A percentile compares a stretch with the other conserved stretches of the same genome.
These are phyloP conservation scores for Mycalesis mineus DNA, from an alignment of 2,888 invertebrate genomes.

Conservation along the genomic window DNA sequence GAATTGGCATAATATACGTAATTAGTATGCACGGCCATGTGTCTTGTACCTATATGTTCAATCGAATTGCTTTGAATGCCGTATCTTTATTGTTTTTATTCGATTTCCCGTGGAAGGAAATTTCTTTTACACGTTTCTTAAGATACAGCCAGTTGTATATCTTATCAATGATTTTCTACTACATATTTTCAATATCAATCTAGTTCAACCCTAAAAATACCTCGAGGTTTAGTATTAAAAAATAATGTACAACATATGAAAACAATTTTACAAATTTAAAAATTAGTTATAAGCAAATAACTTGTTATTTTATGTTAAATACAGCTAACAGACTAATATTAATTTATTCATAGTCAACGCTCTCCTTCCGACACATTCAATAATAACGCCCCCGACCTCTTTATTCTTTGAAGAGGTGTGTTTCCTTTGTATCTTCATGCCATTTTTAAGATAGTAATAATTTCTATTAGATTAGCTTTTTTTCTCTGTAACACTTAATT, in stretches of 20 bases:
- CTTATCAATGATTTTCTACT: too few relatives aligned
- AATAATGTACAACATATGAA: too few relatives aligned
- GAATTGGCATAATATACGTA: conserved; percentile 22
- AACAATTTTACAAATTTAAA: too few relatives aligned
- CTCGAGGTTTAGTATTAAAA: too few relatives aligned
- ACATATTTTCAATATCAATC: too few relatives aligned
- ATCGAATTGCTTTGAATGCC: neutral
- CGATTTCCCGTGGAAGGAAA: too few relatives aligned
- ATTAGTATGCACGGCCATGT: conserved; percentile 21
- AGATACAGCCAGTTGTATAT: too few relatives aligned
- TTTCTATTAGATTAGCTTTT: neutral
- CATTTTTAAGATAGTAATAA: neutral
- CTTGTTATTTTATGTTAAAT: too few relatives aligned
- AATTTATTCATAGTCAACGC: neutral
- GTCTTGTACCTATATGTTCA: conserved; percentile 5
- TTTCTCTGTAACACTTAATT: too few relatives aligned
- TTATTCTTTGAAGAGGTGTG: neutral
- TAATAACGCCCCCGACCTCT: neutral
- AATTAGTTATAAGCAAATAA: too few relatives aligned
- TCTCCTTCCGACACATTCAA: neutral
- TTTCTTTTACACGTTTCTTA: too few relatives aligned
- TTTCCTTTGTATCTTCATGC: neutral
- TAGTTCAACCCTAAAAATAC: too few relatives aligned
- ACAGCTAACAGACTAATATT: neutral
- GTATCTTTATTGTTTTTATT: neutral